These are phyloP conservation scores for Thunnus maccoyii DNA, from an alignment of 2,113 vertebrate species.

Conservation along the genomic window DNA sequence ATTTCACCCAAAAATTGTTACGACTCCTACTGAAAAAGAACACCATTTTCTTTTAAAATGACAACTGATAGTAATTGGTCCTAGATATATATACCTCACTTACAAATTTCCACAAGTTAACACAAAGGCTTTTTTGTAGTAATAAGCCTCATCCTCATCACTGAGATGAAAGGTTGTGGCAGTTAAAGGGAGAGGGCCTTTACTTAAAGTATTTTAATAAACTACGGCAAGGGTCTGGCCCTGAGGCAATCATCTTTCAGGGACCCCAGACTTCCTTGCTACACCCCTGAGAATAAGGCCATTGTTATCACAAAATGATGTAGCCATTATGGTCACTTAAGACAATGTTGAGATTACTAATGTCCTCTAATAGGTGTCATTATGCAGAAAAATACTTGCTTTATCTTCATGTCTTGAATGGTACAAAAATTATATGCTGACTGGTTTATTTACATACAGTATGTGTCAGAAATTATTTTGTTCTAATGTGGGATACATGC, in stretches of 20 bases:
- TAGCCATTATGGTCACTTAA: constrained; percentile 62
- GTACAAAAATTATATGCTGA: background rate
- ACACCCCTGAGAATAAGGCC: constrained; percentile 42
- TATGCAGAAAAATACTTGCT: constrained; percentile 51
- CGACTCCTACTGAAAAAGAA: too few species aligned
- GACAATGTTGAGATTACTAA: constrained; percentile 60
- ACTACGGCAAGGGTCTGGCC: background rate
- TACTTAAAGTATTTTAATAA: constrained; percentile 23
- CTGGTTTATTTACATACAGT: background rate
- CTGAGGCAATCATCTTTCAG: constrained; percentile 22
- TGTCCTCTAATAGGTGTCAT: constrained; percentile 61
- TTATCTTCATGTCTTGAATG: constrained; percentile 9
- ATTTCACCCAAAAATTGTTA: too few species aligned
- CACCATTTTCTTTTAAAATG: too few species aligned
- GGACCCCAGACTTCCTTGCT: constrained; percentile 32
- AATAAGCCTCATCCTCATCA: background rate
- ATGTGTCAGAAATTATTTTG: too few species aligned
- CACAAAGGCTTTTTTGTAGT: background rate
- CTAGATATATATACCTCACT: too few species aligned
- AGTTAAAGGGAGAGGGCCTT: background rate
- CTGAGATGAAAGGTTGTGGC: background rate
- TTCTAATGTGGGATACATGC: too few species aligned
- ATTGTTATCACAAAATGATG: constrained; percentile 45
- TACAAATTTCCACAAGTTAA: background rate
- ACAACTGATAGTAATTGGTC: too few species aligned